Evolutionary conservation across 2,888 invertebrate genomes (phyloP).

Genomic region (Chesias legatella): DNA sequence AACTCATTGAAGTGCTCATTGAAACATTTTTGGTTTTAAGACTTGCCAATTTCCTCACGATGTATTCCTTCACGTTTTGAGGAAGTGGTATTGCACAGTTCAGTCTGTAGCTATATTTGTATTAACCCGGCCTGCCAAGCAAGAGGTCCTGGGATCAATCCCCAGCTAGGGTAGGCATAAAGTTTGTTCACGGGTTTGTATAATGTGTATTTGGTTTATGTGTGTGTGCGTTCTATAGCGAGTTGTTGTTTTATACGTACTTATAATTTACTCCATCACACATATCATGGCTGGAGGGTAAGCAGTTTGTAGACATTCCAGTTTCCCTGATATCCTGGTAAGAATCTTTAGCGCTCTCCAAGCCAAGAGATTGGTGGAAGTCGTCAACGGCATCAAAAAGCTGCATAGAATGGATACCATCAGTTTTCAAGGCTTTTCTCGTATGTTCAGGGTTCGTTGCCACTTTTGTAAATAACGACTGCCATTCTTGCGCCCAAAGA

Average conservation of each 20-base stretch:
- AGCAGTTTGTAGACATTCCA: constrained; percentile 80
- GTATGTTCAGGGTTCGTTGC: constrained; percentile 72
- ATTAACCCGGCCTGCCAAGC: no score
- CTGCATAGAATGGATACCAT: constrained; percentile 59
- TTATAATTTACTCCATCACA: constrained; percentile 83
- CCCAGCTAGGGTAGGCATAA: no score
- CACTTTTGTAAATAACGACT: constrained; percentile 69
- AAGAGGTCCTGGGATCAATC: no score
- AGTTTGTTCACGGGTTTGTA: no score
- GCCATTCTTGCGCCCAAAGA: constrained; percentile 85
- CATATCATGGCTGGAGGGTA: constrained; percentile 86
- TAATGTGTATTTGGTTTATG: no score
- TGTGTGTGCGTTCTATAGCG: no score
- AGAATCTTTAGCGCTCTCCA: constrained; percentile 80
- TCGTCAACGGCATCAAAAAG: constrained; percentile 82
- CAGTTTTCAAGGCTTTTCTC: constrained; percentile 71
- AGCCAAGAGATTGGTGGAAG: constrained; percentile 82
- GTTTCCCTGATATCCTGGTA: constrained; percentile 83
- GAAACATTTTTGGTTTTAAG: no score
- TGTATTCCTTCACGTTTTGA: no score
- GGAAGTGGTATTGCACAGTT: no score
- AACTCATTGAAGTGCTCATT: no score
- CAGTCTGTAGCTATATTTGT: no score
- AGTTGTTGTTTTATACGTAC: constrained; percentile 51
- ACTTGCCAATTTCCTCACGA: no score